phyloP scores from a whole-genome alignment of 2,888 invertebrate genomes.

The Rhagonycha fulva region DNA sequence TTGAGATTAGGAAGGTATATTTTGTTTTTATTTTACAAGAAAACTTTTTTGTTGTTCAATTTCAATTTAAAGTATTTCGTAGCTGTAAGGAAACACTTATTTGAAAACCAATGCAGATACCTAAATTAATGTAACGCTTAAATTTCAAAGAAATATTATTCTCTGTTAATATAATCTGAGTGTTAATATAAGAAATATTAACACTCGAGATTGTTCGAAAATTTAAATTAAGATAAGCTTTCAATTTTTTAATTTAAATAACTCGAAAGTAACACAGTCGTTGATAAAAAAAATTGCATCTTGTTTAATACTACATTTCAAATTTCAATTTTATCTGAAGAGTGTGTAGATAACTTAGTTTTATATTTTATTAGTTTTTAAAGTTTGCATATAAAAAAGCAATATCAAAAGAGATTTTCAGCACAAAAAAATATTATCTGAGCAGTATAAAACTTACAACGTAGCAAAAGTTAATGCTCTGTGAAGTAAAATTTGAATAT shows the following conservation, averaged over 20 bases:
- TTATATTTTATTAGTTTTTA: conserved; percentile 29
- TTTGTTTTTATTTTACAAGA: conserved; percentile 10
- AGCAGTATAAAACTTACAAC: conserved; percentile 27
- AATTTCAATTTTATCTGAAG: conserved; percentile 22
- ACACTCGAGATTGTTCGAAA: background rate
- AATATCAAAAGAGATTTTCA: conserved; percentile 25
- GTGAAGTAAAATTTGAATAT: conserved; percentile 35
- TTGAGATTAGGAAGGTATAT: background rate
- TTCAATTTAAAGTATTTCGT: background rate
- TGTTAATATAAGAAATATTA: background rate
- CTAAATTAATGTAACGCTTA: background rate
- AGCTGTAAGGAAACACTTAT: background rate
- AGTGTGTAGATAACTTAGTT: conserved; percentile 20
- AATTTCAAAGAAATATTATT: background rate
- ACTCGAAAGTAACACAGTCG: background rate
- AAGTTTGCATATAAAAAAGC: conserved; percentile 21
- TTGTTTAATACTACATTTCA: background rate
- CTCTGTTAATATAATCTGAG: too few relatives aligned
- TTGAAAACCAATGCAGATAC: background rate
- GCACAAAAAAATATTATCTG: conserved; percentile 28
- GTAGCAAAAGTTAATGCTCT: conserved; percentile 34
- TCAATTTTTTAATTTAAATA: background rate
- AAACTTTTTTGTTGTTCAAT: conserved; percentile 5
- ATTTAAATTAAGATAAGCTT: background rate
- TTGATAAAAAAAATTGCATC: background rate